Conservation (phyloP, 2,888 invertebrate genomes). For the Sceliomorpha sp. region DNA sequence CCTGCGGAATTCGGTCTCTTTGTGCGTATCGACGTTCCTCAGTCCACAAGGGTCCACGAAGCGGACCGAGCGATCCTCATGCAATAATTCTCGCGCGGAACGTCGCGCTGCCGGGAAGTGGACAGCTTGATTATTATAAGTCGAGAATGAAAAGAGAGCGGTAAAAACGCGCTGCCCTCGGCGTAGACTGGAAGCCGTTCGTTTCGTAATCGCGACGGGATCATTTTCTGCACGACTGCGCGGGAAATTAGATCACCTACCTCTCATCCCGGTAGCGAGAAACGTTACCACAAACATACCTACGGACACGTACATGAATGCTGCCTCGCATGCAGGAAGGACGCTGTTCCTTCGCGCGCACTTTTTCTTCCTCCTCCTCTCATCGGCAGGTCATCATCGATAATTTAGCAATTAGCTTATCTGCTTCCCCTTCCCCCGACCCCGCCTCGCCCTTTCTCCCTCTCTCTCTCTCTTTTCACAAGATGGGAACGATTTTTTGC, state of each 20-base stretch:
- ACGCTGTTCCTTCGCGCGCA: constrained; percentile 50
- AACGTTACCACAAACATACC: constrained; percentile 53
- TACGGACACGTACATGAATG: constrained; percentile 50
- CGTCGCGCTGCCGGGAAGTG: constrained; percentile 61
- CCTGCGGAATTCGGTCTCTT: no score
- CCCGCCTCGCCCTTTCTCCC: constrained; percentile 3
- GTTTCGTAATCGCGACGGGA: constrained; percentile 78
- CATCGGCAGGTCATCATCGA: constrained; percentile 59
- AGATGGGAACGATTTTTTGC: constrained; percentile 24
- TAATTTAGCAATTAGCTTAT: constrained; percentile 68
- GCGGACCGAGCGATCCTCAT: constrained; percentile 26
- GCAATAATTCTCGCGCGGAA: constrained; percentile 52
- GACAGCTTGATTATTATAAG: constrained; percentile 64
- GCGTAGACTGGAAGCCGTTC: constrained; percentile 77
- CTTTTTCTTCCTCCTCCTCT: constrained; percentile 38
- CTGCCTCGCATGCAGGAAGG: constrained; percentile 70
- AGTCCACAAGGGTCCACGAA: constrained; percentile 28
- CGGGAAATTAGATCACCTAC: constrained; percentile 80
- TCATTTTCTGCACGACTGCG: constrained; percentile 80
- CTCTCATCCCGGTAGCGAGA: constrained; percentile 73
- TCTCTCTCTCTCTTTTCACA: constrained; percentile 30
- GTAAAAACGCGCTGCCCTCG: constrained; percentile 69
- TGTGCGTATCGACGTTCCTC: constrained; percentile 15
- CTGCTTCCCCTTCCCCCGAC: constrained; percentile 33
- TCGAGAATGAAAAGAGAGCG: constrained; percentile 62